These are phyloP conservation scores for Zoanthus solanderi DNA, from an alignment of 92 coral and sea anemone species.

Conservation along the genomic window DNA sequence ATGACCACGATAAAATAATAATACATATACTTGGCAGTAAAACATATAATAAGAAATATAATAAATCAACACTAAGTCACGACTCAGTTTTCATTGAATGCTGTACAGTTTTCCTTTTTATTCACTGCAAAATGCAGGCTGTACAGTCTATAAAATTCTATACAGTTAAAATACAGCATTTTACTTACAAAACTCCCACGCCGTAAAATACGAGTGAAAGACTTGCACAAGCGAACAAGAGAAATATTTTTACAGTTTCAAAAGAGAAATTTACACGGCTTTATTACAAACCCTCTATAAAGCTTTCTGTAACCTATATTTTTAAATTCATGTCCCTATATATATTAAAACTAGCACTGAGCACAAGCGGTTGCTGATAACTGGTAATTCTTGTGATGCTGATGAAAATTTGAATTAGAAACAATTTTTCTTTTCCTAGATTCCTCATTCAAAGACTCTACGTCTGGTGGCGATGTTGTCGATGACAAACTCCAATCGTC, in stretches of 20 bases:
- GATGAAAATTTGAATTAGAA: constrained; percentile 44
- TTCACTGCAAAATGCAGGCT: constrained; percentile 83
- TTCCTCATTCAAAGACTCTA: constrained; percentile 67
- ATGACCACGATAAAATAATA: not conserved
- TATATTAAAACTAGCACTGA: constrained; percentile 64
- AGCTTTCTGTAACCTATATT: constrained; percentile 42
- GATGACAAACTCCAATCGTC: constrained; percentile 64
- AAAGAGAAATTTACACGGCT: constrained; percentile 66
- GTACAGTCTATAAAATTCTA: constrained; percentile 96
- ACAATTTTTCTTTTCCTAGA: constrained; percentile 73
- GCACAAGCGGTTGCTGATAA: constrained; percentile 74
- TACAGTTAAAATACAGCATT: constrained; percentile 89
- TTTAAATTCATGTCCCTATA: constrained; percentile 48
- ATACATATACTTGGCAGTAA: not conserved
- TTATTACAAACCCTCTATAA: constrained; percentile 58
- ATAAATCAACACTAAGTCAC: constrained; percentile 16
- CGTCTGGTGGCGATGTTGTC: constrained; percentile 52
- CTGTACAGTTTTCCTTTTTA: constrained; percentile 48
- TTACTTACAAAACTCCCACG: constrained; percentile 83
- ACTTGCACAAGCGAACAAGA: constrained; percentile 69
- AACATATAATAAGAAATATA: not conserved
- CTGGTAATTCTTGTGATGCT: constrained; percentile 39
- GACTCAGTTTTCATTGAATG: constrained; percentile 48
- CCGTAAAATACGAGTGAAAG: constrained; percentile 45
- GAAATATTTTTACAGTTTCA: constrained; percentile 79